Percentiles rank a stretch among this genome's conserved stretches.
These are phyloP conservation scores for Acheta domesticus DNA, from an alignment of 2,888 invertebrate species.

Conservation along the genomic window DNA sequence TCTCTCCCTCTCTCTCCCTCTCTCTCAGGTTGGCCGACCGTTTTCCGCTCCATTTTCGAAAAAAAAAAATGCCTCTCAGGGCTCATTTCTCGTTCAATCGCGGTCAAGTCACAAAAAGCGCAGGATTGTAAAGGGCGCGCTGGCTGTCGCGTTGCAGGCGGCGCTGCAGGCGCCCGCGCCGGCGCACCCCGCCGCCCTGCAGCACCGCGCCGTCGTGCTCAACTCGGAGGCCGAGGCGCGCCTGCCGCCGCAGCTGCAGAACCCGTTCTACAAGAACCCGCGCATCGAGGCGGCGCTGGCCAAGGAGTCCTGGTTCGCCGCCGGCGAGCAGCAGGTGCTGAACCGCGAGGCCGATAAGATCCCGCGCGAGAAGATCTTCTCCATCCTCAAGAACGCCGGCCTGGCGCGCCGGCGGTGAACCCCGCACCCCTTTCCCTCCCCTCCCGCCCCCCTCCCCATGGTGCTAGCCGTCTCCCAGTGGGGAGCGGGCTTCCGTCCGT, in stretches of 20 bases:
- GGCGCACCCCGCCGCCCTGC: conserved; percentile 42
- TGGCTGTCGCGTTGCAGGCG: background rate
- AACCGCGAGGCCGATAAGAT: conserved; percentile 79
- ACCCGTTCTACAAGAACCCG: conserved; percentile 75
- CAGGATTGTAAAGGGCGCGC: too few relatives aligned
- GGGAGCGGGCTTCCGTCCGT: too few relatives aligned
- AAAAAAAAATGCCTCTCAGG: too few relatives aligned
- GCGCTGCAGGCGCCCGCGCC: background rate
- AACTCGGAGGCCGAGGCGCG: conserved; percentile 69
- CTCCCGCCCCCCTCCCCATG: too few relatives aligned
- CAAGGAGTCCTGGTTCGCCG: conserved; percentile 72
- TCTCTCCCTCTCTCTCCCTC: too few relatives aligned
- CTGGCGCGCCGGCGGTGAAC: conserved; percentile 47
- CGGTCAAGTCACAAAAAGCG: too few relatives aligned
- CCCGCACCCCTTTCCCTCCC: too few relatives aligned
- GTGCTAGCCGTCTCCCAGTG: too few relatives aligned
- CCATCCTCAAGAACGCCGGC: conserved; percentile 71
- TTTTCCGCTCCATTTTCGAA: too few relatives aligned
- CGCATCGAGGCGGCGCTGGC: conserved; percentile 68
- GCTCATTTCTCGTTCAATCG: too few relatives aligned
- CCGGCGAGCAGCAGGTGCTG: conserved; percentile 73
- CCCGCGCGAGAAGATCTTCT: conserved; percentile 69
- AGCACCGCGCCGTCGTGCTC: conserved; percentile 68
- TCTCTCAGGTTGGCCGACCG: too few relatives aligned
- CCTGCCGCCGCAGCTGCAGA: conserved; percentile 65